Conservation (phyloP, 2,113 vertebrate genomes). For the Prietella phreatophila region DNA sequence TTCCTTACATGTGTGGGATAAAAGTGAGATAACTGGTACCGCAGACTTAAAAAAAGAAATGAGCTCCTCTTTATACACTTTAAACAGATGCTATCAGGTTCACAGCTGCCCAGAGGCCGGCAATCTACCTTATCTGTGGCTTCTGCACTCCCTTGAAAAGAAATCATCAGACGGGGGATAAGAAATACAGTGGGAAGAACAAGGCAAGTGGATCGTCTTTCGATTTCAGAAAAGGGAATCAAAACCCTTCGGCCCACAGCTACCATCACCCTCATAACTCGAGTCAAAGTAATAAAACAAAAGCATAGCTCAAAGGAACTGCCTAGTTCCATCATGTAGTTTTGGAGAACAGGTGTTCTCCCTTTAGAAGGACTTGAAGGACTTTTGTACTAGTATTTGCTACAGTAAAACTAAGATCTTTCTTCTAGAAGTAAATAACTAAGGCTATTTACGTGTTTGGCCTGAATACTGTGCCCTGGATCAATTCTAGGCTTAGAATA, state of each 20-base stretch:
- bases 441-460: not conserved
- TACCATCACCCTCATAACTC: slow-evolving; percentile 47
- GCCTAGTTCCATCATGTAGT: slow-evolving; percentile 33
- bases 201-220: slow-evolving; percentile 47
- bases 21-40: slow-evolving; percentile 62
- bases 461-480: not conserved
- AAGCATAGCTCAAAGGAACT: slow-evolving; percentile 34
- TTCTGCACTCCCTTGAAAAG: slow-evolving; percentile 64
- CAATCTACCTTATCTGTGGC: slow-evolving; percentile 63
- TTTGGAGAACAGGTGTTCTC: slow-evolving; percentile 46
- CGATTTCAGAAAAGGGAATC: slow-evolving; percentile 35
- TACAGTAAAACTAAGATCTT: not conserved
- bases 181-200: slow-evolving; percentile 45
- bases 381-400: not conserved
- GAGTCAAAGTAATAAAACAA: slow-evolving; percentile 45
- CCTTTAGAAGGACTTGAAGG: slow-evolving; percentile 12
- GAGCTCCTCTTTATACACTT: slow-evolving; percentile 59
- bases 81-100: slow-evolving; percentile 73
- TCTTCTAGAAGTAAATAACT: not conserved
- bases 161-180: slow-evolving; percentile 59
- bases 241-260: slow-evolving; percentile 49
- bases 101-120: slow-evolving; percentile 65
- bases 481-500: not conserved
- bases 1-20: slow-evolving; percentile 60
- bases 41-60: slow-evolving; percentile 61